A percentile compares a stretch with the other conserved stretches of the same genome.
Conservation (phyloP, 1,140 invertebrate genomes). For the Drosophila jambulina region DNA sequence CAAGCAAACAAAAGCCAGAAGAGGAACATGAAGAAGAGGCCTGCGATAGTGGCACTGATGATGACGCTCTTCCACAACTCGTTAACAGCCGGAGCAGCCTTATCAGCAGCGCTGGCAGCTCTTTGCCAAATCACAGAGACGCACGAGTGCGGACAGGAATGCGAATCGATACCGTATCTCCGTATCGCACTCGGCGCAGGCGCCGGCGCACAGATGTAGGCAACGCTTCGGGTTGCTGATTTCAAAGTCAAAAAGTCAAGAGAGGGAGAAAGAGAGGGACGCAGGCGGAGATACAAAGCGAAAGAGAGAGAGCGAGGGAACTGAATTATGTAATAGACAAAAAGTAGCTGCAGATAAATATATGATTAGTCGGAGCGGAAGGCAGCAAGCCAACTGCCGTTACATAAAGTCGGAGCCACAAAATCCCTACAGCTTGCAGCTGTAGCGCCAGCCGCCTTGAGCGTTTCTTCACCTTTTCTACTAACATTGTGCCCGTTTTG, state of each 20-base stretch:
- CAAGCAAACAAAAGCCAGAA: conserved; percentile 57
- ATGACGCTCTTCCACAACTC: conserved; percentile 54
- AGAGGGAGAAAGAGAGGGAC: conserved; percentile 39
- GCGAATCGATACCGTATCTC: conserved; percentile 50
- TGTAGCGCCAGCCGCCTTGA: conserved; percentile 27
- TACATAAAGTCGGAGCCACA: conserved; percentile 41
- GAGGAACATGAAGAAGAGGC: neutral
- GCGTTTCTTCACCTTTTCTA: conserved; percentile 21
- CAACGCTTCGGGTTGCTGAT: conserved; percentile 60
- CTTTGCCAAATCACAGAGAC: conserved; percentile 18
- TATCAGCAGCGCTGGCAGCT: conserved; percentile 28
- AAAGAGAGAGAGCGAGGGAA: conserved; percentile 15
- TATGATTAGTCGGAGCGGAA: conserved; percentile 66
- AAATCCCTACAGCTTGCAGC: conserved; percentile 14
- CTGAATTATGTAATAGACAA: conserved; percentile 74
- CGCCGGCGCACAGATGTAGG: conserved; percentile 68
- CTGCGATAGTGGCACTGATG: conserved; percentile 17
- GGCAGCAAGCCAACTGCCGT: conserved; percentile 49
- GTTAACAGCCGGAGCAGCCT: conserved; percentile 45
- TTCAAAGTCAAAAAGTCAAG: conserved; percentile 83
- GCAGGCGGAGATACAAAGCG: conserved; percentile 2
- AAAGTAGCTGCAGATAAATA: conserved; percentile 71
- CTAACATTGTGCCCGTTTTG: conserved; percentile 1
- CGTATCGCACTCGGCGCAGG: conserved; percentile 47
- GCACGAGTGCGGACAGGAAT: conserved; percentile 14